A percentile compares a stretch with the other conserved stretches of the same genome.
Conservation (phyloP, 2,113 vertebrate genomes). For the Myiopsitta monachus region DNA sequence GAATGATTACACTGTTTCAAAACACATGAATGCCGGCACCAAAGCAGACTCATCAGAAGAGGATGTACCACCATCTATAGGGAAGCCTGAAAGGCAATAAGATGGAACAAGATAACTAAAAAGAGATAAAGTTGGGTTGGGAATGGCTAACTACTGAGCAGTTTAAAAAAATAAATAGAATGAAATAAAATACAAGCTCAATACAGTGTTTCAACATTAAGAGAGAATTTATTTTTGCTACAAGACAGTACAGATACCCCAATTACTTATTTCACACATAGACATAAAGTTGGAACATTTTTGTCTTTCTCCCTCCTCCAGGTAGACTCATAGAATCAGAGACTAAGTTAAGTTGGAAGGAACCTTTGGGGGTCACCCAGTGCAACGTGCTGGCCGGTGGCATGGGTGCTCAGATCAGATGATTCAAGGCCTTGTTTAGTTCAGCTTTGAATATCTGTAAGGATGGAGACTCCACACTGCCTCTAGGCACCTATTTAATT, state of each 20-base stretch:
- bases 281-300: not conserved
- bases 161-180: not conserved
- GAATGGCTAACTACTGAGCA: not conserved
- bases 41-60: not conserved
- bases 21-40: not conserved
- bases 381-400: fast-evolving
- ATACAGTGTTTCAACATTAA: not conserved
- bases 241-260: not conserved
- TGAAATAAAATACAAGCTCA: not conserved
- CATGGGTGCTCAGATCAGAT: not conserved
- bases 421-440: not conserved
- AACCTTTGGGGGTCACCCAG: not conserved
- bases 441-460: not conserved
- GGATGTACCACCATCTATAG: not conserved
- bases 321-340: not conserved
- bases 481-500: not conserved
- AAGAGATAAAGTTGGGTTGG: not conserved
- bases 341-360: not conserved
- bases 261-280: not conserved
- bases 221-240: not conserved
- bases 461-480: not conserved
- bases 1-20: not conserved
- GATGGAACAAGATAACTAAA: not conserved
- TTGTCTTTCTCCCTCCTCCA: not conserved
- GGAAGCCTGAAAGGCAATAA: conserved; percentile 17